Evolutionary conservation across 2,797 vertebrate species (phyloP), one percentile per base, ranked within the genome.

Genomic region (Lepidocolaptes lacrymiger): DNA sequence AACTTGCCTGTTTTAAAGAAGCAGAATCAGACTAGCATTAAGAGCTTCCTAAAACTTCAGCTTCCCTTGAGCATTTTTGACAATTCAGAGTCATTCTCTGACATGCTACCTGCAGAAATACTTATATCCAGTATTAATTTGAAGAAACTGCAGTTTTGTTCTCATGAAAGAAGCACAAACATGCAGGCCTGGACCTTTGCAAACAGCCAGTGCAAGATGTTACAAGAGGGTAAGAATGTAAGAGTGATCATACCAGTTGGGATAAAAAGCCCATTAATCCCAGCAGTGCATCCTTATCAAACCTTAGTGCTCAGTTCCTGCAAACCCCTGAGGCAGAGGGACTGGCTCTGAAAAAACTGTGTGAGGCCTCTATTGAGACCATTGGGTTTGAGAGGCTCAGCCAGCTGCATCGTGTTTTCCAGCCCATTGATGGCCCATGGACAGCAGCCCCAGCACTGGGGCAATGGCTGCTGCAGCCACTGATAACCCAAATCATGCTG

Each of bases 1-100:
- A 73, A n/a, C 41, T 85, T 82, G 32, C 7, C 56, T 83, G n/a
- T 28, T 94, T 93, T 52, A 81, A 72, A 61, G 26, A 79, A 68
- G n/a, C 7, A 80, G 87, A 92, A 89, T 83, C 77, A 88, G 39
- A 56, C 10, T 58, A 56, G 15, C 16, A 24, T 7, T 41, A 78
- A 83, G 20, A 36, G 5, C 15, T 80, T 83, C 49, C 83, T 67
- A 32, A 84, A 94, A 76, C 72, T 79, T 80, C 8, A 62, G 3
- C 30, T 85, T 85, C 52, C 34, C 28, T 63, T 59, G 51, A 91
- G 48, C 13, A 28, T 74, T 85, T 89, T 55, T 58, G 62, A 61
- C 46, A 30, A 54, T 51, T 88, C 39, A 64, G 43, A 55, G 26
- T 24, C 9, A 30, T 62, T 51, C 43, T 84, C 77, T 73, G 63